Conservation (phyloP, 2,888 invertebrate genomes). For the Clusia tigrina region DNA sequence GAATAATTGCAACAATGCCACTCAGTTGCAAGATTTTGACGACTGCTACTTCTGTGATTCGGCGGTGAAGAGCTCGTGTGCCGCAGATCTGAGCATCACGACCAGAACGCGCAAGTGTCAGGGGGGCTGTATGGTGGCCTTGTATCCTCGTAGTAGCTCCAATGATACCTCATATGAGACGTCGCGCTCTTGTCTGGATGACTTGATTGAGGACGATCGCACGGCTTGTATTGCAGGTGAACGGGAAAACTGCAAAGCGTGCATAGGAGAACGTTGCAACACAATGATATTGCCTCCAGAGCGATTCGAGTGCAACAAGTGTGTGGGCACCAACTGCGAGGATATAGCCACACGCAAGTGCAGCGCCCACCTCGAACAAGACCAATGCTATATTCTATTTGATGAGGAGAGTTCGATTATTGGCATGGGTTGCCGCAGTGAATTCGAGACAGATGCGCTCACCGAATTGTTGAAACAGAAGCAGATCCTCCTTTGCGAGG, state of each 20-base stretch:
- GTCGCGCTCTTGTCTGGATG: conserved; percentile 56
- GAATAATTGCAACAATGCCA: conserved; percentile 51
- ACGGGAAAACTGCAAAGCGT: conserved; percentile 43
- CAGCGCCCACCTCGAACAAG: conserved; percentile 42
- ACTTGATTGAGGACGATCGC: conserved; percentile 48
- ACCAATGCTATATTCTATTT: conserved; percentile 52
- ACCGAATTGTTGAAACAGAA: conserved; percentile 46
- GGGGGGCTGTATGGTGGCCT: conserved; percentile 51
- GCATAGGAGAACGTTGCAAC: conserved; percentile 48
- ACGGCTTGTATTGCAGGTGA: conserved; percentile 41
- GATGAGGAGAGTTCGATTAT: conserved; percentile 37
- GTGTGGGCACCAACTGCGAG: conserved; percentile 42
- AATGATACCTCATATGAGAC: conserved; percentile 49
- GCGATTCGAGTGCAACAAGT: conserved; percentile 49
- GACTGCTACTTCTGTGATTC: conserved; percentile 57
- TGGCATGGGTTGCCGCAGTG: conserved; percentile 58
- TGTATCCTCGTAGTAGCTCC: conserved; percentile 49
- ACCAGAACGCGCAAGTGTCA: conserved; percentile 47
- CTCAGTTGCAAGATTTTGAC: conserved; percentile 39
- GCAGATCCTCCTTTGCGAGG: conserved; percentile 48
- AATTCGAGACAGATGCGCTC: conserved; percentile 44
- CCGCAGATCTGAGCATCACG: conserved; percentile 28
- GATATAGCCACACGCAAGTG: conserved; percentile 37
- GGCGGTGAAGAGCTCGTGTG: conserved; percentile 37
- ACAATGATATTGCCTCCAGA: conserved; percentile 37